Evolutionary conservation across 2,113 vertebrate species (phyloP).

Genomic region (Pogona vitticeps): DNA sequence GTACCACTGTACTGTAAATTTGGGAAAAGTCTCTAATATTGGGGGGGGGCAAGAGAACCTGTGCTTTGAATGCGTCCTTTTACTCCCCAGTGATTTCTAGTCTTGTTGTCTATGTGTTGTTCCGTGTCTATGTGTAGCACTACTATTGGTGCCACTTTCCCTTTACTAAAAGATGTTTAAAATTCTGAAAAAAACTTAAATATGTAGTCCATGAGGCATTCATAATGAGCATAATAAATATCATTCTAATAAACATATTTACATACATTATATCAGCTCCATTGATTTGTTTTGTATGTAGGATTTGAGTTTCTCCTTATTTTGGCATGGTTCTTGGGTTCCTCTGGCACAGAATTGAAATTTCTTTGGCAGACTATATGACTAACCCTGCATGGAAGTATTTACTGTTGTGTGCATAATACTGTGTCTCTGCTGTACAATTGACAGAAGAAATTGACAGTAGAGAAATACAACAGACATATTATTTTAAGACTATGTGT

Average conservation of each 20-base stretch:
- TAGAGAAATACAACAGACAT: conserved; percentile 40
- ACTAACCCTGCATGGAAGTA: neutral
- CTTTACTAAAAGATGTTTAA: neutral
- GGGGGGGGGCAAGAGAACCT: neutral
- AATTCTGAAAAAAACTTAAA: neutral
- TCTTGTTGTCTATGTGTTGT: neutral
- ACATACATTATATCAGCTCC: neutral
- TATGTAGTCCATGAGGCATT: neutral
- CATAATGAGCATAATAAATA: neutral
- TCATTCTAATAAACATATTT: neutral
- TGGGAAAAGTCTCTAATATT: neutral
- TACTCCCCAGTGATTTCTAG: neutral
- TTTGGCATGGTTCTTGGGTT: neutral
- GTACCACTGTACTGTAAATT: too few relatives aligned
- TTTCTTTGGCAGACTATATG: conserved; percentile 19
- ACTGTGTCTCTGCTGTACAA: conserved; percentile 14
- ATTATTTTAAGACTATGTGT: conserved; percentile 34
- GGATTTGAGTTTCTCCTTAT: neutral
- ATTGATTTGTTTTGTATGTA: neutral
- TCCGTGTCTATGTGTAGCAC: neutral
- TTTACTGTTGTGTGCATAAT: conserved; percentile 39
- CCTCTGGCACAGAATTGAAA: conserved; percentile 7
- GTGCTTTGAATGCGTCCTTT: neutral
- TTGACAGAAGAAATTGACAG: conserved; percentile 40
- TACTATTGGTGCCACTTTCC: neutral